A percentile compares a stretch with the other conserved stretches of the same genome.
These are phyloP conservation scores for Agonopterix heracliana DNA, from an alignment of 2,888 invertebrate genomes.

Conservation along the genomic window DNA sequence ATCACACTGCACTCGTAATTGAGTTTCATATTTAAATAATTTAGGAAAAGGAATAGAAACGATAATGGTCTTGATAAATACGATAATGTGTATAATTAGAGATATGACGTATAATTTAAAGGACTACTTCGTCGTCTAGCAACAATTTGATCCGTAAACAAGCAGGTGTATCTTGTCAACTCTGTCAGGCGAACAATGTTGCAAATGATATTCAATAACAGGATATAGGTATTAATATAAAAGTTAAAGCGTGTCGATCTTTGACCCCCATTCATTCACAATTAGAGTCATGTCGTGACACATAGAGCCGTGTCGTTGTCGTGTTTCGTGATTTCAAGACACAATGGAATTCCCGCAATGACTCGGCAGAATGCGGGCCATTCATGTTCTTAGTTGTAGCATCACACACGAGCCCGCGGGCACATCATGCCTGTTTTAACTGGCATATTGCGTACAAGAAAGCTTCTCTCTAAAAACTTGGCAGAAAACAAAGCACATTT, in stretches of 20 bases:
- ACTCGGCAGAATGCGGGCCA: conserved; percentile 58
- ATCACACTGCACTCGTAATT: conserved; percentile 50
- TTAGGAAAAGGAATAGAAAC: conserved; percentile 30
- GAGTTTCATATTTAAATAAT: conserved; percentile 59
- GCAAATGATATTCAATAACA: conserved; percentile 47
- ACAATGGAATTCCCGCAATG: conserved; percentile 71
- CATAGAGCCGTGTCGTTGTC: conserved; percentile 43
- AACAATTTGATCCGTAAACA: conserved; percentile 8
- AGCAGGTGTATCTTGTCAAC: conserved; percentile 16
- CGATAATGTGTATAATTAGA: conserved; percentile 27
- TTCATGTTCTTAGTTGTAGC: conserved; percentile 43
- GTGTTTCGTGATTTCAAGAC: conserved; percentile 56
- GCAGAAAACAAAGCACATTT: too few species aligned
- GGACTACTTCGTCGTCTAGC: background rate
- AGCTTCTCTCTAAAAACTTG: too few species aligned
- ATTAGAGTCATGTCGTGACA: conserved; percentile 64
- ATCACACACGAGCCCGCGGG: conserved; percentile 1
- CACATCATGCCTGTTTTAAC: background rate
- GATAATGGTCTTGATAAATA: conserved; percentile 13
- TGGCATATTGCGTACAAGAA: too few species aligned
- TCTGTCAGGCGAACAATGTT: conserved; percentile 3
- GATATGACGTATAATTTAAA: conserved; percentile 7
- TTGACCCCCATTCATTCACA: conserved; percentile 72
- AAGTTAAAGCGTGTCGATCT: conserved; percentile 51
- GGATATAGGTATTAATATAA: conserved; percentile 51